A percentile compares a stretch with the other conserved stretches of the same genome.
Conservation (phyloP, 30 jellyfish, hydroid and myxozoan genomes). For the Cassiopea xamachana region DNA sequence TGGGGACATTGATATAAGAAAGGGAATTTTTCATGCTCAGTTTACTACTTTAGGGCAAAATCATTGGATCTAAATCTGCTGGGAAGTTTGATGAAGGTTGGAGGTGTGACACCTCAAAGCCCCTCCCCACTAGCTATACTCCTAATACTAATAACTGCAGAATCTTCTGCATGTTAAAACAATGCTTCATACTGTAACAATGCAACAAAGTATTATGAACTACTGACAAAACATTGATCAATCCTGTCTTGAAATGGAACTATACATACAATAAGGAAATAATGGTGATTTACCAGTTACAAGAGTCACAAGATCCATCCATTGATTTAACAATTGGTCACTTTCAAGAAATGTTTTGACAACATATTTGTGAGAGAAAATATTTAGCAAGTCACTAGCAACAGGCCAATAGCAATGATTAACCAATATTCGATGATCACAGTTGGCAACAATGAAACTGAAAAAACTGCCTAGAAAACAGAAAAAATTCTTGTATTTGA, state of each 20-base stretch:
- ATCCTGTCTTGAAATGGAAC: background rate
- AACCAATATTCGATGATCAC: slow-evolving; percentile 63
- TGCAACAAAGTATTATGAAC: too few species aligned
- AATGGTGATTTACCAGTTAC: slow-evolving; percentile 57
- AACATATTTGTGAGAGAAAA: slow-evolving; percentile 83
- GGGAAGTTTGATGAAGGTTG: too few species aligned
- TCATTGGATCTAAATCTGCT: too few species aligned
- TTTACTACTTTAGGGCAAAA: too few species aligned
- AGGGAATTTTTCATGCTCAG: too few species aligned
- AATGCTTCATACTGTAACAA: too few species aligned
- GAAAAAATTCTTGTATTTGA: background rate
- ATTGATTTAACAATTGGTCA: slow-evolving; percentile 54
- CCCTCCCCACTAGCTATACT: too few species aligned
- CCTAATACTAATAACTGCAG: too few species aligned
- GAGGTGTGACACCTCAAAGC: too few species aligned
- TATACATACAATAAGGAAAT: background rate
- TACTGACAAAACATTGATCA: too few species aligned
- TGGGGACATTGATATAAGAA: too few species aligned
- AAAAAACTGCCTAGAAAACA: slow-evolving; percentile 38
- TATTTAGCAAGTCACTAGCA: slow-evolving; percentile 82
- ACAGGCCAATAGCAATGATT: slow-evolving; percentile 93
- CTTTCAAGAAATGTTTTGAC: slow-evolving; percentile 58
- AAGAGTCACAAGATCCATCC: slow-evolving; percentile 77
- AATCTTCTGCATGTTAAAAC: too few species aligned
- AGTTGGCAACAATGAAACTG: slow-evolving; percentile 73